These are phyloP conservation scores for Haemorhous mexicanus DNA, from an alignment of 2,113 vertebrate genomes.

Conservation along the genomic window DNA sequence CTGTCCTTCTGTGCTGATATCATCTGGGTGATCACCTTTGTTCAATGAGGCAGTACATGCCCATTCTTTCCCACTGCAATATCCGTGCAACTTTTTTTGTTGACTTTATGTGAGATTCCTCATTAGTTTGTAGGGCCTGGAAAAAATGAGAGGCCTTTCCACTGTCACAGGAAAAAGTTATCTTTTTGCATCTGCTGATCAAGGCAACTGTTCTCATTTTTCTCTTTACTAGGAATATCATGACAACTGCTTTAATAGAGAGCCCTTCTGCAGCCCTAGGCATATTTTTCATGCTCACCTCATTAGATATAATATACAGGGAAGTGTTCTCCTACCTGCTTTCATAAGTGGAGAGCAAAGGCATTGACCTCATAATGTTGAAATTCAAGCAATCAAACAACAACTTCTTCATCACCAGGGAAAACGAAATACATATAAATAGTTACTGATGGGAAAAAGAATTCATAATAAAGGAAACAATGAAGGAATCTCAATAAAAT, in stretches of 20 bases:
- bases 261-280: neutral
- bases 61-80: neutral
- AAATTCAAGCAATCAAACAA: neutral
- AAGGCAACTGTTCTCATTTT: conserved; percentile 45
- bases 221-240: conserved; percentile 18
- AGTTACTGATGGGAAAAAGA: neutral
- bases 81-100: neutral
- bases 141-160: conserved; percentile 3
- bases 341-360: neutral
- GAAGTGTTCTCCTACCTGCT: neutral
- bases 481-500: neutral
- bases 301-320: neutral
- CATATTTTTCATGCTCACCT: neutral
- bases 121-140: neutral
- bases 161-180: conserved; percentile 15
- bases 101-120: neutral
- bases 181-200: conserved; percentile 34
- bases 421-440: neutral
- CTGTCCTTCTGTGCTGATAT: neutral
- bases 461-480: neutral
- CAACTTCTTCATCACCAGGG: neutral
- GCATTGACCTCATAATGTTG: neutral
- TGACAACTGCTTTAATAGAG: conserved; percentile 30
- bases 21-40: neutral
- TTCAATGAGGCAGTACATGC: neutral